Evolutionary conservation across 2,888 invertebrate genomes (phyloP).

Genomic region (Fragum sueziense): DNA sequence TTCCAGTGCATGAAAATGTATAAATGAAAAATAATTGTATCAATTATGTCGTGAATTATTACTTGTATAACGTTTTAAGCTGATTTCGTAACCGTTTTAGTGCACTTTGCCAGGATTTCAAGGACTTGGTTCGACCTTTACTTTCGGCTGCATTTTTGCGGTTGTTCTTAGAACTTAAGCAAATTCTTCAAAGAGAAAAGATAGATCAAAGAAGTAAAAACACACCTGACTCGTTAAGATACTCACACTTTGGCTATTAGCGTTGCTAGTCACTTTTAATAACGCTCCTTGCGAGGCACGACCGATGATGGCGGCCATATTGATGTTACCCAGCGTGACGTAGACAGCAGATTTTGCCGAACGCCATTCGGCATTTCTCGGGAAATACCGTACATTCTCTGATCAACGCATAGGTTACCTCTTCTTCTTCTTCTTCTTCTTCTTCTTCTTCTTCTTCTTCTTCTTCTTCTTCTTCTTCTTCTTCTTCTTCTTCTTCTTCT

Average conservation of each 20-base stretch:
- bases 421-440: too few relatives aligned
- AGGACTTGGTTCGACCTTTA: constrained; percentile 38
- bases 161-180: too few relatives aligned
- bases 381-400: neutral
- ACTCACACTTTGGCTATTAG: constrained; percentile 43
- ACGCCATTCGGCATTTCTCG: neutral
- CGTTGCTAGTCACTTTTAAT: constrained; percentile 59
- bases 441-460: too few relatives aligned
- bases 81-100: neutral
- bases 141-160: neutral
- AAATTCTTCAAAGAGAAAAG: too few relatives aligned
- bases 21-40: too few relatives aligned
- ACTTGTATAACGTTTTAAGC: neutral
- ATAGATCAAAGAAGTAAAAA: neutral
- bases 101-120: constrained; percentile 14
- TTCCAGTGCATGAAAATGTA: too few relatives aligned
- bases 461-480: too few relatives aligned
- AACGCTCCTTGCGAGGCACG: constrained; percentile 73
- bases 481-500: too few relatives aligned
- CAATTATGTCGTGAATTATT: too few relatives aligned
- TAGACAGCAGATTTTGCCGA: neutral
- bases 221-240: neutral
- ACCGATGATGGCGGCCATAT: constrained; percentile 77
- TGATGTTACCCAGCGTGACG: constrained; percentile 78
- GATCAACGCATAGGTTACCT: too few relatives aligned